Conservation (phyloP, 2,888 invertebrate genomes). For the Leptopilina syphax region DNA sequence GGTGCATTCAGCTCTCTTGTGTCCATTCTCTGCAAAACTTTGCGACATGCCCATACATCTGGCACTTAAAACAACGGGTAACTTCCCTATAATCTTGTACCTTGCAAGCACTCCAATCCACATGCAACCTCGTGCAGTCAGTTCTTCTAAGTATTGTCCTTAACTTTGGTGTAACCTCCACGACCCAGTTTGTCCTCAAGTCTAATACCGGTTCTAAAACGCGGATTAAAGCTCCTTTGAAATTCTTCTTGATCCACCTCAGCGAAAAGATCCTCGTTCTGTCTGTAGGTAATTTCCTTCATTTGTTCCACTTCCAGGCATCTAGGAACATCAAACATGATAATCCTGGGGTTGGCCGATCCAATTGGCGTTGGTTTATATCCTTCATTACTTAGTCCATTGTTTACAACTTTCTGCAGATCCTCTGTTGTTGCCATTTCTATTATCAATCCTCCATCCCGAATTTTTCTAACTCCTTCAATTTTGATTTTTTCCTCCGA, state of each 20-base stretch:
- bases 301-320: not conserved
- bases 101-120: conserved; percentile 10
- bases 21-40: conserved; percentile 36
- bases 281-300: not conserved
- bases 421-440: not conserved
- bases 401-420: not conserved
- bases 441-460: not conserved
- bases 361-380: not conserved
- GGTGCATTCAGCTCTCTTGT: too few species aligned
- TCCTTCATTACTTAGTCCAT: not conserved
- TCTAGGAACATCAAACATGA: not conserved
- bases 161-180: not conserved
- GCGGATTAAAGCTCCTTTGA: conserved; percentile 3
- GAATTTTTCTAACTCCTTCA: not conserved
- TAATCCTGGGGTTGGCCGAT: not conserved
- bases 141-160: conserved; percentile 1
- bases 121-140: not conserved
- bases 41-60: conserved; percentile 17
- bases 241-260: not conserved
- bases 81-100: conserved; percentile 28
- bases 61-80: conserved; percentile 39
- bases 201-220: conserved; percentile 37
- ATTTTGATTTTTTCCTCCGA: not conserved
- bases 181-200: conserved; percentile 26
- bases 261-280: conserved; percentile 23